These are phyloP conservation scores for Panopea generosa DNA, from an alignment of 2,888 invertebrate species.

Conservation along the genomic window DNA sequence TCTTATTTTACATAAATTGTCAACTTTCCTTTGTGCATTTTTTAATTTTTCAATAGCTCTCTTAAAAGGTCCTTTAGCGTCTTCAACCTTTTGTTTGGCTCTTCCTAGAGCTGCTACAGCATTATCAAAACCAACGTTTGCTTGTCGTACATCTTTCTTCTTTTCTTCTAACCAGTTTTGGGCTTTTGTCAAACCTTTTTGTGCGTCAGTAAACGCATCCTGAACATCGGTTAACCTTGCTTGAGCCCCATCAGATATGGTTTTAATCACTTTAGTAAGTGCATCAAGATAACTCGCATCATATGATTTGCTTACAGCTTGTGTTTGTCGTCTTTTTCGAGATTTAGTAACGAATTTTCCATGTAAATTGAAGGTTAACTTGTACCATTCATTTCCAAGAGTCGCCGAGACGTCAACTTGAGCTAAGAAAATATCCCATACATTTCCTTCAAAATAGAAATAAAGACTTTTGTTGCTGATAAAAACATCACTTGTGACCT, in stretches of 20 bases:
- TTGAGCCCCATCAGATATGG: conserved; percentile 45
- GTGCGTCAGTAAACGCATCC: conserved; percentile 31
- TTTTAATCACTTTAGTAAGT: conserved; percentile 20
- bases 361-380: conserved; percentile 32
- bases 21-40: conserved; percentile 55
- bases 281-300: conserved; percentile 55
- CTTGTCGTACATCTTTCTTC: conserved; percentile 40
- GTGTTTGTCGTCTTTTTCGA: conserved; percentile 27
- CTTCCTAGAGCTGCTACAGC: conserved; percentile 43
- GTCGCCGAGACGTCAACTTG: conserved; percentile 46
- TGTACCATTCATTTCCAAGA: conserved; percentile 44
- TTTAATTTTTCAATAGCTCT: conserved; percentile 45
- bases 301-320: conserved; percentile 41
- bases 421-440: conserved; percentile 54
- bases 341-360: conserved; percentile 50
- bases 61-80: conserved; percentile 54
- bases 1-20: conserved; percentile 60
- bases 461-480: conserved; percentile 40
- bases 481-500: conserved; percentile 38
- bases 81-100: conserved; percentile 50
- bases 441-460: conserved; percentile 50
- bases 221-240: conserved; percentile 50
- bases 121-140: conserved; percentile 53
- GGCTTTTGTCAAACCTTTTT: conserved; percentile 38
- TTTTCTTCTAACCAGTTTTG: conserved; percentile 58